Evolutionary conservation across 23 tunicate species (phyloP), one percentile per base, ranked within the genome.

Genomic region (Ciona savignyi): DNA sequence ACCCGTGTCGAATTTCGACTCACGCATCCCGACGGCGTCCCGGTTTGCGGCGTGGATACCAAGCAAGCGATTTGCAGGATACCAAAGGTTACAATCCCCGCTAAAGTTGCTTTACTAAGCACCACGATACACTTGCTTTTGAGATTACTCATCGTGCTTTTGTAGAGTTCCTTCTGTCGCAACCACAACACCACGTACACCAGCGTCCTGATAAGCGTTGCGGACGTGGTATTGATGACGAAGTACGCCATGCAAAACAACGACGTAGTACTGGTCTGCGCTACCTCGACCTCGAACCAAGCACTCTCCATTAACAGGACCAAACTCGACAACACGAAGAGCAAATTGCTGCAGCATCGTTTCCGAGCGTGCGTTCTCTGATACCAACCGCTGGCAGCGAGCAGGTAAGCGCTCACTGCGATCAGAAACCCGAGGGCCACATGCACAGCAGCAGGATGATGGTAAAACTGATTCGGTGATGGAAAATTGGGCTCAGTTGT

Each of bases 111-210:
- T 6, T 60, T 60, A 62, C 87, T 68, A 11, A 82, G 51, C 0
- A 60, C 25, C 2, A 23, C 51, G 0, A 76, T 73, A 26, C 26
- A 72, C 60, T 32, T 68, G 63, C 51, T 60, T 27, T 68, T 66
- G 2, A 42, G 69, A 22, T 74, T 27, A 22, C 21, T 73, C 70
- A 82, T 34, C 2, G 80, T 72, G 27, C 67, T 76, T 1, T 30
- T 25, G 70, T 82, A 82, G 23, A 82, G 69, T 9, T 71, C 26
- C 21, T 29, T 27, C 32, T 82, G 80, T 30, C 87, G 68, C 21
- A 82, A n/a, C 87, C 87, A 82, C n/a, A 82, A 32, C 21, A 74
- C 72, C 1, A 63, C 30, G 70, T 82, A 82, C n/a, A 82, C 74
- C 31, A 69, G 35, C 2, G 80, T 82, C 25, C 87, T 61, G 28